Evolutionary conservation across 2,888 invertebrate genomes (phyloP).

Genomic region (Agrotis puta): DNA sequence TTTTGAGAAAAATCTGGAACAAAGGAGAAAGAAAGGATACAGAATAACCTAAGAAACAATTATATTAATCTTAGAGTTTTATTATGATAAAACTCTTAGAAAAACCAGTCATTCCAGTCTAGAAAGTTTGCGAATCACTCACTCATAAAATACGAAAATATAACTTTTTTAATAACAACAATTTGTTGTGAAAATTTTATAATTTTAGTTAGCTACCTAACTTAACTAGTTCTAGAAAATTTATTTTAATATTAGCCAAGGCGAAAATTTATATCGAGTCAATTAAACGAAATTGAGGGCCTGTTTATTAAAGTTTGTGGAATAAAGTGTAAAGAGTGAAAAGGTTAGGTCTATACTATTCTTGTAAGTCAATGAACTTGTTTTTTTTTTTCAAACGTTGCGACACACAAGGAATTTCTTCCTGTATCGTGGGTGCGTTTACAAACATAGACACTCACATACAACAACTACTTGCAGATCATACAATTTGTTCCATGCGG

Average conservation of each 20-base stretch:
- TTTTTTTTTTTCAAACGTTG: no score
- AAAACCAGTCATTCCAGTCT: not conserved
- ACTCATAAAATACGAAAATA: slow-evolving; percentile 27
- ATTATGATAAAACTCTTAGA: not conserved
- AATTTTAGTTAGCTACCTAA: slow-evolving; percentile 10
- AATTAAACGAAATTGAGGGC: not conserved
- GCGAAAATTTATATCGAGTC: not conserved
- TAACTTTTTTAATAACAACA: slow-evolving; percentile 26
- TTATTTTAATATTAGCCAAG: not conserved
- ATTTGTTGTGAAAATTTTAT: slow-evolving; percentile 25
- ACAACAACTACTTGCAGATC: no score
- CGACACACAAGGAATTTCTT: no score
- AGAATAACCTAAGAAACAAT: no score
- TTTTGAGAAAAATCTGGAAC: not conserved
- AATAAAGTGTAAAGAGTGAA: not conserved
- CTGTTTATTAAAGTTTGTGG: not conserved
- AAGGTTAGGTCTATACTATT: not conserved
- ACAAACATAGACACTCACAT: no score
- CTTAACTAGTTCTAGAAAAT: not conserved
- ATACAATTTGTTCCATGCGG: no score
- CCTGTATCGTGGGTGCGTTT: no score
- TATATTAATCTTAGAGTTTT: no score
- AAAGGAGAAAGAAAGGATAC: no score
- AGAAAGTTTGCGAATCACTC: slow-evolving; percentile 1
- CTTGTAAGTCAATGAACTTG: not conserved